Base-by-base conservation (phyloP, 2,797 vertebrate genomes). In the Tadarida brasiliensis region DNA sequence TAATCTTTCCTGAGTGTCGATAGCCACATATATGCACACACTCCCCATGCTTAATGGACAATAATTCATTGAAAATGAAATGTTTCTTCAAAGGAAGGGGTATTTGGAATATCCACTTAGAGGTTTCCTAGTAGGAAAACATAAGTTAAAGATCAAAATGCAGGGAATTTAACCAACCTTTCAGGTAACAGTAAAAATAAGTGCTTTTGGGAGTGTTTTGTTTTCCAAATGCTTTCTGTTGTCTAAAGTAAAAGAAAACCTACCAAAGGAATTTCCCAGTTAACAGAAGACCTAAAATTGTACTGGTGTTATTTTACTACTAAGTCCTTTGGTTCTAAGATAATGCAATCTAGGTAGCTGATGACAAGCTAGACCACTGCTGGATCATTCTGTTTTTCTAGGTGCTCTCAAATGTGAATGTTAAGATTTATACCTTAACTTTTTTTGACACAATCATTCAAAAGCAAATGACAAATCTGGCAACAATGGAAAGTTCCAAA, bases 231-330 rank as follows among this genome's bases (percentile, higher is more conserved):
- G 82, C 71, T 93, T 54, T 90, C 33, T 73, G 30, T 28, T 73
- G 63, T 78, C 14, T 71, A 90, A 95, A 95, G 65, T n/a, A 90
- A 78, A 94, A 85, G 22, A 94, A 39, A 83, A 88, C 15, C 44
- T 73, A 84, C 76, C 11, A 84, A 56, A 95, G 35, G 16, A 90
- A 87, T 67, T 67, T 94, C 28, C 35, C 35, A 82, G 39, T 81
- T 80, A 76, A 30, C 26, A 57, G 20, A 47, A 90, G n/a, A 63
- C 35, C 33, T 94, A 70, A 90, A 76, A 65, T 54, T 44, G 70
- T 65, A 85, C 17, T 57, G 24, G 44, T 83, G 20, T 11, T 73
- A 67, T 84, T 73, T 91, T 44, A 63, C 26, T 54, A 77, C 22
- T 24, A 30, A 11, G 56, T 26, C 17, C 7, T 91, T 56, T 44